These are phyloP conservation scores for Pimephales promelas DNA, from an alignment of 2,113 vertebrate genomes.

Conservation along the genomic window DNA sequence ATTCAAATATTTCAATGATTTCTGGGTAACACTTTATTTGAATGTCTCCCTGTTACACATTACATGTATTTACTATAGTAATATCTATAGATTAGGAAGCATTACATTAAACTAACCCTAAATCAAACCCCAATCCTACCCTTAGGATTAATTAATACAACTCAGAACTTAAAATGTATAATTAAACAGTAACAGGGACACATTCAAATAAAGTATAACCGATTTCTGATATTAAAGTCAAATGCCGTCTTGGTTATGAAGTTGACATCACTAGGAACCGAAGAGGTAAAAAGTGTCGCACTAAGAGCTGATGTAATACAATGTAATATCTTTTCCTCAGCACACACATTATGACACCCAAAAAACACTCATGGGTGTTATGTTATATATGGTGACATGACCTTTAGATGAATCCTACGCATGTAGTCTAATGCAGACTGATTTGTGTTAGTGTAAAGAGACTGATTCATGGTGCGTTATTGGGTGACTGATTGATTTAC, in stretches of 20 bases:
- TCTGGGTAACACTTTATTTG: no score
- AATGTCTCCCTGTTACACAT: no score
- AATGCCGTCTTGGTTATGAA: not conserved
- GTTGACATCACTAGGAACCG: not conserved
- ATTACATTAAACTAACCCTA: no score
- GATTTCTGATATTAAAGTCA: not conserved
- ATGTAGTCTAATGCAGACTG: not conserved
- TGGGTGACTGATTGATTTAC: constrained; percentile 34
- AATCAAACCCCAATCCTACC: no score
- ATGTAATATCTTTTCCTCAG: not conserved
- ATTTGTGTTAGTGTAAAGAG: constrained; percentile 2
- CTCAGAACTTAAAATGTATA: no score
- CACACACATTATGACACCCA: not conserved
- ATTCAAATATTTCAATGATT: not conserved
- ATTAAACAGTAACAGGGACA: no score
- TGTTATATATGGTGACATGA: not conserved
- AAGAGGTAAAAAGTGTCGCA: not conserved
- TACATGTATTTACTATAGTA: no score
- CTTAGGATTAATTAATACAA: no score
- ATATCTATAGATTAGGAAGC: no score
- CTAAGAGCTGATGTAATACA: not conserved
- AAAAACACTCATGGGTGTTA: not conserved
- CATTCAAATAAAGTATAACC: no score
- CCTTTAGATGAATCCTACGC: not conserved
- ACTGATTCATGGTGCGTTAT: constrained; percentile 4